Base-by-base conservation (phyloP, 2,888 invertebrate species). In the Pelosia muscerda region DNA sequence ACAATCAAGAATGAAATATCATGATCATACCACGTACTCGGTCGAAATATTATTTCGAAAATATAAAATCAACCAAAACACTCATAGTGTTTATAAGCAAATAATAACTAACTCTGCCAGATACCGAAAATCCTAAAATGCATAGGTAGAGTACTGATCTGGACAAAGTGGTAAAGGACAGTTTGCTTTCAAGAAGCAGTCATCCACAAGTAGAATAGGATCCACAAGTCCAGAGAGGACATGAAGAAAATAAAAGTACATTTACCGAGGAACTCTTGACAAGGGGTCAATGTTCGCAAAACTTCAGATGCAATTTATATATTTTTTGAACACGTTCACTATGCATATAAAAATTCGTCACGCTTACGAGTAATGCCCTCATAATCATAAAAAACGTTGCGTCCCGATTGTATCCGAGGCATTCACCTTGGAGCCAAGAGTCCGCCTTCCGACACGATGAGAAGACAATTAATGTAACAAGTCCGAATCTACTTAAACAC, bases 401-500 rank as follows among this genome's bases (percentile, higher is more conserved):
- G 3, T 38, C 38, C 38, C 15, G 15, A 38, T 38, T 38, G 15
- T 15, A 38, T 15, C 38, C 4, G 38, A 38, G 38, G 38, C 15
- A 6, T 38, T 38, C 38, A 38, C 38, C 15, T 38, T 4, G 38
- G 13, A 38, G 13, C 38, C 38, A 13, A 38, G 38, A 4, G 2
- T 38, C 15, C 15, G 38, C 38, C 38, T 38, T 38, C 38, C 15
- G 15, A 3, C 0, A 38, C 38, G 5, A 23, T 15, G 9, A 34
- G 9, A 34, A 34, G 56, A 2, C 56, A 62, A 55, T 59, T 60
- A 66, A 72, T 69, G 78, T 78, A 76, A 81, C 73, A 72, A 66
- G 68, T 73, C 64, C 66, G 68, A 73, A 62, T 73, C 62, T 68
- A 68, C 61, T 68, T 59, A 19, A 73, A 72, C 69, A 74, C 77